These are phyloP conservation scores for Gila orcuttii DNA, from an alignment of 2,113 vertebrate species.

Conservation along the genomic window DNA sequence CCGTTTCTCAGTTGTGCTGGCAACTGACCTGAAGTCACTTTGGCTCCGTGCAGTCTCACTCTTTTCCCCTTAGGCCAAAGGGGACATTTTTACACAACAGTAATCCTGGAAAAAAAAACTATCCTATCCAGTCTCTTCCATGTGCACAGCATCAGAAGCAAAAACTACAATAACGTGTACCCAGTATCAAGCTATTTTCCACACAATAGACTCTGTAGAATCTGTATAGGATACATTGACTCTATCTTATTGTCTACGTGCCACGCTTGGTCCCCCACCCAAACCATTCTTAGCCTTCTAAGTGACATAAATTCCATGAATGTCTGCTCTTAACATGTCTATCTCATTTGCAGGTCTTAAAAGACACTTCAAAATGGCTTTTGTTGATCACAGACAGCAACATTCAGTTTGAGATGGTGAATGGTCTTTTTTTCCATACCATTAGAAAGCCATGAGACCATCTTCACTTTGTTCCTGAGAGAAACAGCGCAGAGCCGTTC, in stretches of 20 bases:
- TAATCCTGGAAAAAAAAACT: conserved; percentile 44
- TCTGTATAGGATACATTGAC: not conserved
- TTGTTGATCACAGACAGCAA: conserved; percentile 24
- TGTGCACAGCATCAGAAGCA: not conserved
- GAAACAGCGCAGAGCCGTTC: conserved; percentile 14
- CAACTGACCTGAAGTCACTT: conserved; percentile 38
- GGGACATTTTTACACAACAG: conserved; percentile 60
- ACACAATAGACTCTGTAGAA: conserved; percentile 36
- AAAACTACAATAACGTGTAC: not conserved
- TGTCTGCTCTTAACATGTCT: not conserved
- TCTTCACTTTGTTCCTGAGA: conserved; percentile 25
- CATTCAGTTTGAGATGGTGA: not conserved
- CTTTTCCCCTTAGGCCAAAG: conserved; percentile 42
- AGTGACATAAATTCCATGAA: conserved; percentile 22
- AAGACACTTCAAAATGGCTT: conserved; percentile 3
- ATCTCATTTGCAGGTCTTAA: not conserved
- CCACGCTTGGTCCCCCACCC: conserved; percentile 2
- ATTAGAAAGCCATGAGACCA: conserved; percentile 33
- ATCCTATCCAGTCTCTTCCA: not conserved
- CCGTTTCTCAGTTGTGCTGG: conserved; percentile 27
- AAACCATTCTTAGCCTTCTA: conserved; percentile 13
- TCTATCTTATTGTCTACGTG: not conserved
- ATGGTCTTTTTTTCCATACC: conserved; percentile 23
- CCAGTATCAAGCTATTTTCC: conserved; percentile 33
- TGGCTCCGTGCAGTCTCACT: conserved; percentile 31